Conservation (phyloP, 1,140 invertebrate genomes). For the Aphelinus certus region DNA sequence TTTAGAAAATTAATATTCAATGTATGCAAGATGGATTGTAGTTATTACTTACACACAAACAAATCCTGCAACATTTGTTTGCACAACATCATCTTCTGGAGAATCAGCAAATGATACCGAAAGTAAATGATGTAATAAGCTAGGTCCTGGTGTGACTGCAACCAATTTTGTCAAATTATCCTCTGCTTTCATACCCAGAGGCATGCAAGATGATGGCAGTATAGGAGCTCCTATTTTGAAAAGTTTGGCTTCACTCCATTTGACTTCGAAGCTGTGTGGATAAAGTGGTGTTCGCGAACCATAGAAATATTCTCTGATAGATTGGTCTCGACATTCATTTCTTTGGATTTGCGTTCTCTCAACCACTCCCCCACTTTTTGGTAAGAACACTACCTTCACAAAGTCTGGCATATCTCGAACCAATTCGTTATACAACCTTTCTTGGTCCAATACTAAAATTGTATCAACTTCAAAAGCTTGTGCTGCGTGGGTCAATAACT, state of each 20-base stretch:
- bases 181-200: slow-evolving; percentile 92
- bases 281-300: slow-evolving; percentile 84
- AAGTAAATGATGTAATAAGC: slow-evolving; percentile 87
- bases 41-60: slow-evolving; percentile 87
- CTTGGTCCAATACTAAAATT: slow-evolving; percentile 96
- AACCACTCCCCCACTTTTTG: slow-evolving; percentile 96
- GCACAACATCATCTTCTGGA: slow-evolving; percentile 80
- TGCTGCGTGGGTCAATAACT: slow-evolving; percentile 84
- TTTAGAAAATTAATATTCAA: neutral
- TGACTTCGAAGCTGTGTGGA: slow-evolving; percentile 91
- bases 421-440: slow-evolving; percentile 94
- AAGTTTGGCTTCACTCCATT: slow-evolving; percentile 87
- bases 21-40: neutral
- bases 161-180: slow-evolving; percentile 94
- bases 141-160: slow-evolving; percentile 76
- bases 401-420: slow-evolving; percentile 91
- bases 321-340: slow-evolving; percentile 79
- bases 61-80: slow-evolving; percentile 91
- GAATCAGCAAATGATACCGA: slow-evolving; percentile 86
- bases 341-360: slow-evolving; percentile 80
- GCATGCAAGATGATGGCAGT: slow-evolving; percentile 93
- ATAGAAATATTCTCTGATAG: slow-evolving; percentile 96
- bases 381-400: slow-evolving; percentile 92
- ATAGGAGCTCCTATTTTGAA: slow-evolving; percentile 95
- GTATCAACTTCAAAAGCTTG: slow-evolving; percentile 95